Evolutionary conservation across 53 echinoderm and acorn worm genomes (phyloP).

Genomic region (Stichopus horrens): DNA sequence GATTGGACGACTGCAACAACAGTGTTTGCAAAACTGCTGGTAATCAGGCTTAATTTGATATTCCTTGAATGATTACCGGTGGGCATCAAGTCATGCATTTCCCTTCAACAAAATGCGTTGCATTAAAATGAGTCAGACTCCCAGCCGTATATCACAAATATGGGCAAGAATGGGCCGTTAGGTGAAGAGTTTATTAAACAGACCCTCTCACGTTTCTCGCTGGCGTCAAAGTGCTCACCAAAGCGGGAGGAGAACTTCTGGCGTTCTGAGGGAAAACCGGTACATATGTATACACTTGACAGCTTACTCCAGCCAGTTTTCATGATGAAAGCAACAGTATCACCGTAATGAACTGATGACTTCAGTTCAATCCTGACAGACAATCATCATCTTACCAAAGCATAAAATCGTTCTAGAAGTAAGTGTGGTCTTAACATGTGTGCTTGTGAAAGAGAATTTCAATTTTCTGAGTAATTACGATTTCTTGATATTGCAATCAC

Average conservation of each 20-base stretch:
- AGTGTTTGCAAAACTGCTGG: conserved; percentile 10
- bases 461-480: no score
- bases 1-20: background rate
- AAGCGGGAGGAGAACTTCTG: background rate
- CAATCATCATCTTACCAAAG: no score
- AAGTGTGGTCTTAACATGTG: no score
- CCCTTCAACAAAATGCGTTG: background rate
- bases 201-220: conserved; percentile 19
- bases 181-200: conserved; percentile 36
- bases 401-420: no score
- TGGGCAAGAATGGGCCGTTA: background rate
- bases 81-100: conserved; percentile 7
- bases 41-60: conserved; percentile 33
- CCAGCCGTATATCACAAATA: conserved; percentile 11
- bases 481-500: no score
- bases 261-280: background rate
- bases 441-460: no score
- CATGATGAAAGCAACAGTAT: background rate
- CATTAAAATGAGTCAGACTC: conserved; percentile 36
- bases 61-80: conserved; percentile 24
- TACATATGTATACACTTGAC: background rate
- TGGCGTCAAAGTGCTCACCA: conserved; percentile 13
- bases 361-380: no score
- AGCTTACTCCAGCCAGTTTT: background rate
- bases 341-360: no score